These are phyloP conservation scores for Epinotia demarniana DNA, from an alignment of 2,888 invertebrate species.

Conservation along the genomic window DNA sequence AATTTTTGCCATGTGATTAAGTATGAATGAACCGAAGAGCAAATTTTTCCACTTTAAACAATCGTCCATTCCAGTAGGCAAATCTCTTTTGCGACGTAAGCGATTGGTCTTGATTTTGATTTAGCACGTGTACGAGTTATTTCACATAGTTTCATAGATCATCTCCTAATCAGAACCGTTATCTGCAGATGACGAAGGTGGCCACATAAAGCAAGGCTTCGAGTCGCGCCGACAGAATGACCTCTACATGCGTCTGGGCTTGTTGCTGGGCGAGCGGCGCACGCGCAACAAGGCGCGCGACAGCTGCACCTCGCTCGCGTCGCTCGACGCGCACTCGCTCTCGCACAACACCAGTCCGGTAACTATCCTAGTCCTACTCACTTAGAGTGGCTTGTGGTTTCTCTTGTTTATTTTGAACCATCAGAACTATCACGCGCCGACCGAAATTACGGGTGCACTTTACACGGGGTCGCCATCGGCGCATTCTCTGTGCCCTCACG, in stretches of 20 bases:
- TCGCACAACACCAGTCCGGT: slow-evolving; percentile 94
- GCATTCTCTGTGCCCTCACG: too few species aligned
- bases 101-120: not conserved
- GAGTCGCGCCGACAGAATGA: slow-evolving; percentile 87
- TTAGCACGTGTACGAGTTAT: not conserved
- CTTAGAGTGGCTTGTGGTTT: too few species aligned
- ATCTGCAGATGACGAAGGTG: slow-evolving; percentile 88
- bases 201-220: slow-evolving; percentile 86
- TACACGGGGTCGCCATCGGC: too few species aligned
- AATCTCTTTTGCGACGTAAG: too few species aligned
- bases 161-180: slow-evolving; percentile 37
- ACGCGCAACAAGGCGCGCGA: slow-evolving; percentile 77
- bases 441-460: too few species aligned
- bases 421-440: too few species aligned
- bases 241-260: slow-evolving; percentile 92
- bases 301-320: slow-evolving; percentile 83
- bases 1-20: not conserved
- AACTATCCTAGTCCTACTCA: slow-evolving; percentile 50
- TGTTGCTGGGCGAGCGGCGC: slow-evolving; percentile 90
- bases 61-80: not conserved
- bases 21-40: not conserved
- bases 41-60: not conserved
- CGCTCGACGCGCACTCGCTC: slow-evolving; percentile 87
- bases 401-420: too few species aligned
- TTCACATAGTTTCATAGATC: not conserved